Percentiles rank a stretch among this genome's conserved stretches.
Conservation (phyloP, 2,797 vertebrate genomes). For the Tapera naevia region DNA sequence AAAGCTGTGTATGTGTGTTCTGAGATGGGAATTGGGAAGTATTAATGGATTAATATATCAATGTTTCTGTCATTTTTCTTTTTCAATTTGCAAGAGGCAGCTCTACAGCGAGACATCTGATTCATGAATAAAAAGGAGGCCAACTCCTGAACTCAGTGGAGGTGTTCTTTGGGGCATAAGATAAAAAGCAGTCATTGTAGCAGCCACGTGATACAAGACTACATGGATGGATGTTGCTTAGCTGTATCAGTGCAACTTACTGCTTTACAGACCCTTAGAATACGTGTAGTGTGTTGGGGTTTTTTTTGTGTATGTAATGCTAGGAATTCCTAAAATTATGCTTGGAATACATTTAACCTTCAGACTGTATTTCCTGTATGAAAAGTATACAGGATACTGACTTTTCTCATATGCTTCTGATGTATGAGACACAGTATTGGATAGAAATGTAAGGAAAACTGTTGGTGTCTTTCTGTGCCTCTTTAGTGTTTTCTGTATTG, state of each 20-base stretch:
- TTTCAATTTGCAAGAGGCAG: too few relatives aligned
- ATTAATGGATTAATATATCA: neutral
- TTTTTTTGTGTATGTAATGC: neutral
- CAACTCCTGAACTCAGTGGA: too few relatives aligned
- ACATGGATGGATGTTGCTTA: neutral
- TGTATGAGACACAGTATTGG: neutral
- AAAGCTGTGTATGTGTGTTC: neutral
- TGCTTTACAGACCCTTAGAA: neutral
- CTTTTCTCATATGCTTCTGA: neutral
- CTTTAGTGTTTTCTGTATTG: neutral
- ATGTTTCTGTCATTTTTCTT: neutral
- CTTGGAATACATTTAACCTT: neutral
- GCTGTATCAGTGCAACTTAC: neutral
- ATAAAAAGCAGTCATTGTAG: neutral
- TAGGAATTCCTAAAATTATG: neutral
- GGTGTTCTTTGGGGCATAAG: neutral
- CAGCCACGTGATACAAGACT: neutral
- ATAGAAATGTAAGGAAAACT: neutral
- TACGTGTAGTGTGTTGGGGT: neutral
- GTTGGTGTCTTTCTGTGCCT: neutral
- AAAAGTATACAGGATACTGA: neutral
- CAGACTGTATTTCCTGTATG: neutral
- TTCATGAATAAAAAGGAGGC: too few relatives aligned
- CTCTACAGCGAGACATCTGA: too few relatives aligned
- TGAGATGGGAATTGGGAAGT: neutral